Conservation (phyloP, 2,113 vertebrate genomes). For the Epinephelus lanceolatus region DNA sequence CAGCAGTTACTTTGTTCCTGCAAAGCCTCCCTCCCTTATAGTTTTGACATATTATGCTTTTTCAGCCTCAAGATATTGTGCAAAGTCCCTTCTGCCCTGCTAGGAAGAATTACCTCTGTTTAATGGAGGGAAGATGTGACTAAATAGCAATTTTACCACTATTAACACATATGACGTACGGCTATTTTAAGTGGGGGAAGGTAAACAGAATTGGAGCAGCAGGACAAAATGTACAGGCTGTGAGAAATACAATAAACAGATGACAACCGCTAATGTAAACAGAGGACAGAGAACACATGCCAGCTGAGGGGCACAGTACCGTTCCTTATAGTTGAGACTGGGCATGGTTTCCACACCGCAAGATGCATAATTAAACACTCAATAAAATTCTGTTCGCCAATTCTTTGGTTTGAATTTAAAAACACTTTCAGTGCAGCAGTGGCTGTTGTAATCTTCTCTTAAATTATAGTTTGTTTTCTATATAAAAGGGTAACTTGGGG, state of each 20-base stretch:
- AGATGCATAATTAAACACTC: not conserved
- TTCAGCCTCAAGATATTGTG: not conserved
- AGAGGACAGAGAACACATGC: not conserved
- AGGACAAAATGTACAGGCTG: slow-evolving; percentile 10
- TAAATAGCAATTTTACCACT: not conserved
- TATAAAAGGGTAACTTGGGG: no score
- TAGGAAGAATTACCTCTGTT: not conserved
- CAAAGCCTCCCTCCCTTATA: not conserved
- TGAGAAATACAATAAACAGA: slow-evolving; percentile 25
- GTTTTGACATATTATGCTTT: not conserved
- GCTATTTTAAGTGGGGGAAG: not conserved
- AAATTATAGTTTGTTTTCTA: no score
- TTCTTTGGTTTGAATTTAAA: not conserved
- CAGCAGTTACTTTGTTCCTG: not conserved
- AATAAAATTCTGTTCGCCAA: not conserved
- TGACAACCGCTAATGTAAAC: slow-evolving; percentile 18
- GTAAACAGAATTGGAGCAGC: not conserved
- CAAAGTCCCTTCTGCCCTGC: not conserved
- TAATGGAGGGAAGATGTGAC: not conserved
- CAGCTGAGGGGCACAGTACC: not conserved
- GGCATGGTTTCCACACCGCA: not conserved
- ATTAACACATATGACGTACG: not conserved
- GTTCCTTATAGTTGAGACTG: not conserved
- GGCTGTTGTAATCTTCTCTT: no score
- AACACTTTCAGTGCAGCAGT: no score